Base-by-base conservation (phyloP, 1,140 invertebrate genomes). In the Drosophila seguyi region DNA sequence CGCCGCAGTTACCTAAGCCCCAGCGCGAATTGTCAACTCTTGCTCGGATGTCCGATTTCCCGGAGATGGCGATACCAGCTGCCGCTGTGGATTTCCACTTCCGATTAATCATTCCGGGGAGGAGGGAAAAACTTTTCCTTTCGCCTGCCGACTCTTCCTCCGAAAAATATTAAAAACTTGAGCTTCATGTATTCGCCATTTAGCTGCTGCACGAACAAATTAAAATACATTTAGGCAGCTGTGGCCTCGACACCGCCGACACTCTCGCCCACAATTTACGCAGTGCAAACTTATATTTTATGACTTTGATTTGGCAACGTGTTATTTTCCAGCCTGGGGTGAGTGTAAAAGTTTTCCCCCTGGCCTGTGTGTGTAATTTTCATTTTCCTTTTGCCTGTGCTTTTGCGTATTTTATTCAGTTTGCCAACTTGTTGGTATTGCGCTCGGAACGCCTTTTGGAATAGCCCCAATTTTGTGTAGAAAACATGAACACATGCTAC, bases 211-310 rank as follows among this genome's bases (percentile, higher is more conserved):
- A 42, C 50, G 74, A 74, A 86, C 81, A 90, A 90, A 90, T 90
- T 90, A 90, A 90, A 90, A 90, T 85, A 90, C 81, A 90, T 90
- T 90, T 90, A 90, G 78, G 63, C 85, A 90, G 85, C 85, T 90
- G 85, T 78, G 85, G 42, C 85, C 60, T 25, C 60, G 27, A 31
- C 48, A n/a, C n/a, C n/a, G 31, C 39, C 38, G 5, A 39, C 38
- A 39, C 38, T 8, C 31, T 29, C 18, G 16, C 74, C 73, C 60
- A 47, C 76, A 83, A 80, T 87, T 87, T 84, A 90, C 84, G 84
- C 84, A 88, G 80, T 90, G 84, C 84, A 88, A 88, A 88, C 84
- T 88, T 88, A 74, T 88, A 88, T 88, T 88, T 88, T 88, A 88
- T 88, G 85, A 88, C 79, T 88, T 88, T 84, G 80, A 88, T 80